Conservation (phyloP, 2,797 vertebrate species). For the Clarias laeviceps region DNA sequence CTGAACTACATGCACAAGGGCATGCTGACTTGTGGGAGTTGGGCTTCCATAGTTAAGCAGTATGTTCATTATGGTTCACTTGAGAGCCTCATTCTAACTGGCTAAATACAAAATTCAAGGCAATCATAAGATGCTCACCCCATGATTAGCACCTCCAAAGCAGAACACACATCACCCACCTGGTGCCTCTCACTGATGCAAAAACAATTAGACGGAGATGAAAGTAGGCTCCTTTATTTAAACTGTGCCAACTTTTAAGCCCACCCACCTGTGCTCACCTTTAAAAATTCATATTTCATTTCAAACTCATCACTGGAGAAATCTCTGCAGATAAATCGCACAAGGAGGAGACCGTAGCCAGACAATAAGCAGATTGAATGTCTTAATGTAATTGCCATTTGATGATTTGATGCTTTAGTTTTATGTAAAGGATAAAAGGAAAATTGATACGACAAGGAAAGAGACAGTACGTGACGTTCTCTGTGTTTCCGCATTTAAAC, state of each 20-base stretch:
- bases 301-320: constrained; percentile 77
- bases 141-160: not conserved
- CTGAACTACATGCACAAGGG: not conserved
- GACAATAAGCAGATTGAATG: constrained; percentile 77
- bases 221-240: constrained; percentile 29
- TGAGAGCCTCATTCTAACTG: not conserved
- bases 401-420: constrained; percentile 72
- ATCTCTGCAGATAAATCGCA: constrained; percentile 60
- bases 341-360: constrained; percentile 70
- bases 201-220: constrained; percentile 27
- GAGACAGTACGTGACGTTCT: constrained; percentile 18
- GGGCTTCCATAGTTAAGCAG: not conserved
- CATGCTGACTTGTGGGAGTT: not conserved
- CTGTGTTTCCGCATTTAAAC: constrained; percentile 18
- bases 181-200: not conserved
- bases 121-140: not conserved
- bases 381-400: constrained; percentile 77
- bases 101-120: constrained; percentile 14
- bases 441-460: constrained; percentile 34
- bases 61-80: not conserved
- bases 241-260: constrained; percentile 30
- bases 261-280: constrained; percentile 52
- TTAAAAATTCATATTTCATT: constrained; percentile 80
- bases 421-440: constrained; percentile 70
- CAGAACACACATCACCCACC: not conserved